Evolutionary conservation across 2,888 invertebrate species (phyloP), one percentile per base, ranked within the genome.

Genomic region (Lochmaea crataegi): DNA sequence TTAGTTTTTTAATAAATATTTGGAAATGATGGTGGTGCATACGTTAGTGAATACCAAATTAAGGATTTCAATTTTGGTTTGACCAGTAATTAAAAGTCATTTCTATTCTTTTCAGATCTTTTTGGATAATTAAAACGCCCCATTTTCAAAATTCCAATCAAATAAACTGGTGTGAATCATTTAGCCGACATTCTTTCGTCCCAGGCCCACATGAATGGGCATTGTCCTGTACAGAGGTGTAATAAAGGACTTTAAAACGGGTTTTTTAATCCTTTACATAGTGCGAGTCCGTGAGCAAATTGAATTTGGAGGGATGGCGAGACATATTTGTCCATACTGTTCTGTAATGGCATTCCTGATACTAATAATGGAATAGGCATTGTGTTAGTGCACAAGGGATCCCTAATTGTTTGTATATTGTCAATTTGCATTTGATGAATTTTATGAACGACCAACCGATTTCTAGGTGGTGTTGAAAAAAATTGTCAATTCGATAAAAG

Each of bases 331-430:
- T 81, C 78, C 82, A 82, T 82, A 79, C 82, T 84, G 82, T 83
- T 78, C 83, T 81, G 81, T 86, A 84, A 85, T 84, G 84, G 83
- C 85, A 85, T 86, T 85, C 85, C 85, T 83, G 84, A 81, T 83
- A 83, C 85, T 85, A 85, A 85, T 85, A 85, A 85, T 85, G 85
- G 84, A 85, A 85, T 83, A 83, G 83, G 83, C 84, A 85, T 85
- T 85, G 85, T 86, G 83, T 77, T 83, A 84, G 85, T 84, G 81
- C 83, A 82, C 84, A 81, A 82, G 85, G 85, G 86, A 84, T 83
- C 83, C 79, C 85, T 85, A 86, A 86, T 86, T 86, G 86, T 86
- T 86, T 86, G 86, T 85, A 84, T 86, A 86, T 86, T 86, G 86
- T 84, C 85, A 85, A 86, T 86, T 85, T 86, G 83, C 85, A 85